phyloP scores from a whole-genome alignment of 2,113 vertebrate species.

The Ranitomeya variabilis region DNA sequence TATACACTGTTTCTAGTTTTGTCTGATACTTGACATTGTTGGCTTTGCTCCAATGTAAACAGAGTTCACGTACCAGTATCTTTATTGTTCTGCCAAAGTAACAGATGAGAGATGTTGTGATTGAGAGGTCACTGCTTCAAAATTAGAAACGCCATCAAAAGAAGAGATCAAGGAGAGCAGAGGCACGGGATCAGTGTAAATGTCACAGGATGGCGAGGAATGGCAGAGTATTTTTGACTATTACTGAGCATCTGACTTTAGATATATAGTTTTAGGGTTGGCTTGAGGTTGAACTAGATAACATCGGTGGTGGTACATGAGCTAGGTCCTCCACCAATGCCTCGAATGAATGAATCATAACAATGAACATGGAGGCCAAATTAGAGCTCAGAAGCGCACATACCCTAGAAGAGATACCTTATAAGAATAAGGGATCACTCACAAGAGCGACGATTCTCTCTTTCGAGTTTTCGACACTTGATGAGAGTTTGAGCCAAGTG shows the following conservation, averaged over 20 bases:
- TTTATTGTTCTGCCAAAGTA: slow-evolving; percentile 6
- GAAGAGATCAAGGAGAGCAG: not conserved
- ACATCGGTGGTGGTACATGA: not conserved
- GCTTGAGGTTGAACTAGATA: not conserved
- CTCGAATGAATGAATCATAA: not conserved
- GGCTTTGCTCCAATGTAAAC: slow-evolving; percentile 19
- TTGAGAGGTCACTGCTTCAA: not conserved
- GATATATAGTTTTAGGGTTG: not conserved
- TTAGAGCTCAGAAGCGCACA: not conserved
- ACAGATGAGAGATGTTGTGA: not conserved
- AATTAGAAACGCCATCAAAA: slow-evolving; percentile 21
- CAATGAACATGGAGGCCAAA: not conserved
- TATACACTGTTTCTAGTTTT: not conserved
- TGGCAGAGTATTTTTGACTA: not conserved
- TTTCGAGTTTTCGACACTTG: no score
- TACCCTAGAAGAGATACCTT: not conserved
- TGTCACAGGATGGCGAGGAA: not conserved
- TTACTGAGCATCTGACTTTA: not conserved
- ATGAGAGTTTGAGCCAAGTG: no score
- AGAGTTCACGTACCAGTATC: not conserved
- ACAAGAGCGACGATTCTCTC: no score
- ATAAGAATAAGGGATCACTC: no score
- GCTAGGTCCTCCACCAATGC: not conserved
- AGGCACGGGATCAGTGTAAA: not conserved
- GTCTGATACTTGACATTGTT: slow-evolving; percentile 19